Base-by-base conservation (phyloP, 1,140 invertebrate genomes). In the Mizuhopecten yessoensis region DNA sequence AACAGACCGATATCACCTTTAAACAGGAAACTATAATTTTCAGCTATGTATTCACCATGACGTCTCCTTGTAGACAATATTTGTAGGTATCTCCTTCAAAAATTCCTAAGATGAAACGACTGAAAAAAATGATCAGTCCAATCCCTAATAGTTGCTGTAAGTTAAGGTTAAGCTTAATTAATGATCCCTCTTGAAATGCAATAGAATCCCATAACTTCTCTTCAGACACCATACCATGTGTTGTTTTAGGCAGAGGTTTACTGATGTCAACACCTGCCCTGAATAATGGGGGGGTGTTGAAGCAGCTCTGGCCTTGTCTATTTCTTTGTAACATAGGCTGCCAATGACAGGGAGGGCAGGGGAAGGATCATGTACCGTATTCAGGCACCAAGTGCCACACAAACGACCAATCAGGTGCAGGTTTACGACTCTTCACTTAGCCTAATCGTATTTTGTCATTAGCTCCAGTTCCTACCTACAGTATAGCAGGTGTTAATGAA, bases 341-440 rank as follows among this genome's bases (percentile, higher is more conserved):
- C 29, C 57, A 75, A n/a, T 75, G 57, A 75, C 57, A 75, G 5
- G 36, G 57, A 75, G 57, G 15, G 57, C 23, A 75, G 57, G 20
- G 45, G n/a, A 75, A 75, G n/a, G 57, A 13, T 45, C 42, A 9
- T 75, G 45, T 20, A 57, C 45, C 2, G 45, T n/a, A n/a, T n/a
- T 57, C 36, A 57, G n/a, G n/a, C n/a, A 3, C 45, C 45, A 57
- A 15, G 23, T 17, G 29, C 57, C 57, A 75, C 17, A 45, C 57
- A 75, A 75, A n/a, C 57, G 23, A 75, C 57, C 57, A 75, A 75
- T 75, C 57, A 75, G 57, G 23, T n/a, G 57, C 57, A 75, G 57
- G 23, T 2, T 75, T 75, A 45, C 17, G 17, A 20, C 9, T 1
- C 9, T 20, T 29, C 57, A 75, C 57, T 75, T 29, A n/a, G 23